Percentiles rank a stretch among this genome's conserved stretches.
Conservation (phyloP, 2,113 vertebrate genomes). For the Petroica traversi region DNA sequence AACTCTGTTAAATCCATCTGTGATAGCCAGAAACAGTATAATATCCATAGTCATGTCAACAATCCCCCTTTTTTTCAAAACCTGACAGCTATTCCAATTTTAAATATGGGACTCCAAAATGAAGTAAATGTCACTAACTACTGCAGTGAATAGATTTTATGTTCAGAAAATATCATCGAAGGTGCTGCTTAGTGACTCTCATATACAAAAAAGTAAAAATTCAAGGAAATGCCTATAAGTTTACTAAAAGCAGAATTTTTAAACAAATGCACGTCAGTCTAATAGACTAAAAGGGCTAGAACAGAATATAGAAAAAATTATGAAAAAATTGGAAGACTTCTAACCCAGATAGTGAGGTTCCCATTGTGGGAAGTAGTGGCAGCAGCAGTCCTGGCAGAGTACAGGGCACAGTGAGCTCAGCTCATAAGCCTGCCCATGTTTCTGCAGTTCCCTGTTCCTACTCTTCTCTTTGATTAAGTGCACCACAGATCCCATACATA, state of each 20-base stretch:
- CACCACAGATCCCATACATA: background rate
- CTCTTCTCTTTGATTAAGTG: background rate
- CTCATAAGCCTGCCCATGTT: background rate
- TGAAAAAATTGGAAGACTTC: background rate
- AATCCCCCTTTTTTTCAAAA: background rate
- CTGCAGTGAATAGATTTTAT: background rate
- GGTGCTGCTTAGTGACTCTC: background rate
- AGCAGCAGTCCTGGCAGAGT: background rate
- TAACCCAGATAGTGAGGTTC: background rate
- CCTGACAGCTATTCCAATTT: background rate
- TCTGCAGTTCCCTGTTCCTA: background rate
- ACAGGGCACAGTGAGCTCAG: background rate
- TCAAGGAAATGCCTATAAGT: background rate
- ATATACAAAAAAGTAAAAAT: background rate
- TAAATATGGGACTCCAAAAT: background rate
- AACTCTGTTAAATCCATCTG: background rate
- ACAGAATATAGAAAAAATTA: background rate
- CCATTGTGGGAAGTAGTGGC: background rate
- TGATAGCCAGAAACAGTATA: background rate
- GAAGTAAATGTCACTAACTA: background rate
- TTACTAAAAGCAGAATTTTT: background rate
- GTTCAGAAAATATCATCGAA: background rate
- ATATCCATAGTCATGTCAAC: background rate
- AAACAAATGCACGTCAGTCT: background rate
- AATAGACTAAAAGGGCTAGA: background rate